Evolutionary conservation across 2,113 vertebrate species (phyloP), one percentile per base, ranked within the genome.

Genomic region (Steatornis caripensis): DNA sequence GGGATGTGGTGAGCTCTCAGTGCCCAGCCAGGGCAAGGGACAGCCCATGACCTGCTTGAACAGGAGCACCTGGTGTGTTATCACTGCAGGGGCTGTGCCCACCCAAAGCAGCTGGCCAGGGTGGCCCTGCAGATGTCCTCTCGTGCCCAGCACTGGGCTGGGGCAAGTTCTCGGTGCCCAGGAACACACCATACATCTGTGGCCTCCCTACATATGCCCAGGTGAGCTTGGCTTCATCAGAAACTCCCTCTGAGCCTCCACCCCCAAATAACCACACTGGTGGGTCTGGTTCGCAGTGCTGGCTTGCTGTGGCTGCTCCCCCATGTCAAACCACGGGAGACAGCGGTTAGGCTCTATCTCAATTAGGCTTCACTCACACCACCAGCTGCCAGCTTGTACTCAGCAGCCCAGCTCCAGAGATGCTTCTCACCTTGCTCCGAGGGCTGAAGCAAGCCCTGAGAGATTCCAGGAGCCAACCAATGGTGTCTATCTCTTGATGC

Each of bases 81-180:
- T 45, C 66, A 58, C 22, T 76, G 20, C n/a, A 24, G 54, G 37
- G 77, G 34, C 51, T 41, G 22, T 71, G 19, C 55, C 55, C 32
- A 29, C 18, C 14, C 27, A 30, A 60, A 85, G 7, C 45, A 89
- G 15, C n/a, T 62, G 37, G 5, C 32, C 61, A n/a, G 5, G 21
- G 8, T 19, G 30, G 48, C 45, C 30, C 34, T 1, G 1, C 30
- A 65, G 62, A 53, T 30, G 49, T 18, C 14, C 10, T 37, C 0
- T 0, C 2, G 0, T 57, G 41, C 24, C 22, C 45, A 5, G 4
- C 29, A 14, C 60, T 53, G 24, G 11, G 5, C 3, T 85, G 57
- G 45, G 41, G 8, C 48, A 53, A 34, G 22, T 27, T 79, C 46
- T 43, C 54, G 16, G 29, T 88, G 20, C 21, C 55, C 16, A 7